Evolutionary conservation across 37 sponge, comb jelly and placozoan genomes (phyloP).

Genomic region (Ianthella basta): DNA sequence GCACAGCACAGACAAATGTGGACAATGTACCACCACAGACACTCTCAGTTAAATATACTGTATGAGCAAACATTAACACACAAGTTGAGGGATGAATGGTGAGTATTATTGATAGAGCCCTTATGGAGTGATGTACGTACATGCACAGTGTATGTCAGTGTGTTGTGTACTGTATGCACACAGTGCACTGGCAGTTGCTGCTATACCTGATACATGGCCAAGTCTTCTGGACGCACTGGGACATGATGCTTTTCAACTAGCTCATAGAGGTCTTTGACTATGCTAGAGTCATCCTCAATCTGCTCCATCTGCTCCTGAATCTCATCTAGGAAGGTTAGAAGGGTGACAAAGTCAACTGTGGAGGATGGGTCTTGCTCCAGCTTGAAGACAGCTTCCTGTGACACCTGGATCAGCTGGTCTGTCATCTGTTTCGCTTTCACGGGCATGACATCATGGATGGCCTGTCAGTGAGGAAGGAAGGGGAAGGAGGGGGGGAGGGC

Average conservation of each 20-base stretch:
- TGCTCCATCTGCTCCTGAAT: slow-evolving; percentile 70
- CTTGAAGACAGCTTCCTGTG: slow-evolving; percentile 87
- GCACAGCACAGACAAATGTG: too few relatives aligned
- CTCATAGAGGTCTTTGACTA: slow-evolving; percentile 88
- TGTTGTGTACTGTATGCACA: slow-evolving; percentile 12
- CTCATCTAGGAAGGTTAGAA: slow-evolving; percentile 86
- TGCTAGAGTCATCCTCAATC: slow-evolving; percentile 77
- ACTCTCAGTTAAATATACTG: too few relatives aligned
- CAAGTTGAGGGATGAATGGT: too few relatives aligned
- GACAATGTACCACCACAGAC: too few relatives aligned
- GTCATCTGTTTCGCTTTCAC: slow-evolving; percentile 78
- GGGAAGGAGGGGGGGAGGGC: neutral
- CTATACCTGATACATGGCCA: slow-evolving; percentile 85
- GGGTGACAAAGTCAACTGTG: slow-evolving; percentile 90
- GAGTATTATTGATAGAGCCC: too few relatives aligned
- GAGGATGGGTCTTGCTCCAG: slow-evolving; percentile 83
- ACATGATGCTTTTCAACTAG: slow-evolving; percentile 91
- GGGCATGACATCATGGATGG: slow-evolving; percentile 83
- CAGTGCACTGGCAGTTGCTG: neutral
- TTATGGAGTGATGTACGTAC: too few relatives aligned
- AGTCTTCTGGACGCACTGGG: slow-evolving; percentile 91
- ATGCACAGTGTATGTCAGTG: neutral
- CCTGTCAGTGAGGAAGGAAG: slow-evolving; percentile 39
- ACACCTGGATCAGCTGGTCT: slow-evolving; percentile 73
- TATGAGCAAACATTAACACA: too few relatives aligned